Evolutionary conservation across 2,113 vertebrate genomes (phyloP), one percentile per base, ranked within the genome.

Genomic region (Aptenodytes forsteri): DNA sequence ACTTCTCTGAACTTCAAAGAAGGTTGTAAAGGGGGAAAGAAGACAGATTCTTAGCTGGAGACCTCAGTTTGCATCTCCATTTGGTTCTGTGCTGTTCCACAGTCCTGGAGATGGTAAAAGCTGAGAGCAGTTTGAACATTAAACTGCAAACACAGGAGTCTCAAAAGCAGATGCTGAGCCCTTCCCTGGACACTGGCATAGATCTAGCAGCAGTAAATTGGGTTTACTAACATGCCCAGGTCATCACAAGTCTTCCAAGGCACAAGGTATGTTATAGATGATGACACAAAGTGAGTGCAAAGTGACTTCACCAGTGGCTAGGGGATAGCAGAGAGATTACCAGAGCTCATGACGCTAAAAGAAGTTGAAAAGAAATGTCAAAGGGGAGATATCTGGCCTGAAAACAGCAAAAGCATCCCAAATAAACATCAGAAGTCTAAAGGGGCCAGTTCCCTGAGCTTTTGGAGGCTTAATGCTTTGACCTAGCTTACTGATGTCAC

Each of bases 81-180:
- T 77, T 80, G 54, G 4, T 22, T 86, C 67, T 71, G 27, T 3
- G 3, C 13, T 23, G 5, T 81, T 89, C 13, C 0, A 2, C 8
- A 42, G 47, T 78, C 44, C 52, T 61, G 34, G 27, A 82, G 17
- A 36, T 64, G 58, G 13, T 52, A 62, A 66, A 90, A 65, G 36
- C 47, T 34, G 58, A 87, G 54, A 85, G 27, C 44, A 83, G 3
- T 82, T 67, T 83, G 58, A 67, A 52, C 0, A 0, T 75, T 82
- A 38, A 80, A 65, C 17, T 40, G 49, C 0, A 0, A 80, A 49
- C 30, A 49, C 6, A 13, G 34, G 14, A 55, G 22, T 75, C 62
- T 88, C 55, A 40, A 80, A 88, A 83, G 36, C 16, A 44, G 25
- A 8, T 65, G 19, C 27, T 40, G 75, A 65, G 50, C 16, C 30